A percentile compares a stretch with the other conserved stretches of the same genome.
phyloP scores from a whole-genome alignment of 1,140 invertebrate species.

The Anastrepha ludens region DNA sequence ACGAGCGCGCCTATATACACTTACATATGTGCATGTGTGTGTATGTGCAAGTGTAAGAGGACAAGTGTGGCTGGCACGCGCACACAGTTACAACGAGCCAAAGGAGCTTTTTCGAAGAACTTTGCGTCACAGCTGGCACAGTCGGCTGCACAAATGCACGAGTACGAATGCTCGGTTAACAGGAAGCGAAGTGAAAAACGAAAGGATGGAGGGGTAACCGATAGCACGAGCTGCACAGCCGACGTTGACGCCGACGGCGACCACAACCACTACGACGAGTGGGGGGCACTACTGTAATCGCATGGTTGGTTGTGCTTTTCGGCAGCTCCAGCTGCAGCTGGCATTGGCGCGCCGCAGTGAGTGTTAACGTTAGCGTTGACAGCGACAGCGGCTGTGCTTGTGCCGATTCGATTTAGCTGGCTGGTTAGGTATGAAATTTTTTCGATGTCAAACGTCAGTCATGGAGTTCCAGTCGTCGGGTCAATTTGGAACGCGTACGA shows the following conservation, averaged over 20 bases:
- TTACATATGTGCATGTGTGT: neutral
- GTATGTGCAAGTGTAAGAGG: neutral
- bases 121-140: conserved; percentile 51
- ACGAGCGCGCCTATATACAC: neutral
- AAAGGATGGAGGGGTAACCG: neutral
- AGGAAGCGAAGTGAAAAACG: conserved; percentile 25
- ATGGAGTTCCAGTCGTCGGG: conserved; percentile 74
- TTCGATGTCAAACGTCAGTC: conserved; percentile 63
- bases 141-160: conserved; percentile 2
- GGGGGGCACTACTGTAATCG: neutral
- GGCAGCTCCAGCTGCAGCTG: conserved; percentile 16
- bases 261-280: neutral
- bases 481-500: conserved; percentile 71
- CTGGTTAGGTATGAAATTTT: conserved; percentile 30
- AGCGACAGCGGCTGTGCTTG: neutral
- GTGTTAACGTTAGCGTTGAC: neutral
- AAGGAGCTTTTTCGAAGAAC: conserved; percentile 50
- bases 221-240: neutral
- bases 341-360: neutral
- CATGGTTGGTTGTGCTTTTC: conserved; percentile 4
- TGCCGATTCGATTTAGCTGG: neutral
- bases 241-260: neutral
- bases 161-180: neutral
- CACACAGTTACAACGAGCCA: neutral
- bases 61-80: neutral